Percentiles rank a stretch among this genome's conserved stretches.
Evolutionary conservation across 2,888 invertebrate species (phyloP).

Genomic region (Opisthograptis luteolata): DNA sequence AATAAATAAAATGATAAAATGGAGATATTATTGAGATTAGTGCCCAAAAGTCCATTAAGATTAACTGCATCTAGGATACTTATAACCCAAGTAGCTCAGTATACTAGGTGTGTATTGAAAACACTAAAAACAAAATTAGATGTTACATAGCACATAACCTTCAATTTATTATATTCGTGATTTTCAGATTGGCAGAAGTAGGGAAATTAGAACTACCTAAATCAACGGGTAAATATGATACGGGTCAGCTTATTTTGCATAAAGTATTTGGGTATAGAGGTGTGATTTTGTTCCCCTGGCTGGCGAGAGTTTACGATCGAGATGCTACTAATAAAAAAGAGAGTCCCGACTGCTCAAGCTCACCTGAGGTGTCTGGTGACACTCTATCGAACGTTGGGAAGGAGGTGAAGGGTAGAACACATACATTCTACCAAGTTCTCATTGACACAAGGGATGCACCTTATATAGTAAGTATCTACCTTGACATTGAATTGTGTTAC

Average conservation of each 20-base stretch:
- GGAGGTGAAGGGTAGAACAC: slow-evolving; percentile 95
- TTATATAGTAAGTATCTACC: slow-evolving; percentile 90
- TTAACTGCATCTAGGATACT: slow-evolving; percentile 69
- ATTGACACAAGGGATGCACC: slow-evolving; percentile 99
- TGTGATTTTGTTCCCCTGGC: slow-evolving; percentile 98
- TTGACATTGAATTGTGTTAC: slow-evolving; percentile 12
- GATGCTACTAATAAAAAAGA: slow-evolving; percentile 91
- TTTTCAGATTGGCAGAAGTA: slow-evolving; percentile 94
- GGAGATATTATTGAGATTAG: slow-evolving; percentile 79
- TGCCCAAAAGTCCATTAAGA: slow-evolving; percentile 67
- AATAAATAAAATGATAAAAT: slow-evolving; percentile 79
- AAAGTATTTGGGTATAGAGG: slow-evolving; percentile 98
- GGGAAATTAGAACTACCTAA: slow-evolving; percentile 95
- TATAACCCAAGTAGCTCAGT: slow-evolving; percentile 73
- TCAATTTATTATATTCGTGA: slow-evolving; percentile 30
- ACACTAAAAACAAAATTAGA: slow-evolving; percentile 14
- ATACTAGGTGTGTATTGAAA: slow-evolving; percentile 65
- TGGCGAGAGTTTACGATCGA: slow-evolving; percentile 97
- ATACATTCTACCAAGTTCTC: slow-evolving; percentile 98
- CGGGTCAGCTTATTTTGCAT: slow-evolving; percentile 98
- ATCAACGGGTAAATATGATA: slow-evolving; percentile 95
- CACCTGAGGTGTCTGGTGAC: slow-evolving; percentile 62
- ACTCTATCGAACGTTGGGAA: slow-evolving; percentile 86
- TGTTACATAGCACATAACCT: slow-evolving; percentile 70
- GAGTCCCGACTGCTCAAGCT: slow-evolving; percentile 59